phyloP scores from a whole-genome alignment of 2,797 vertebrate species.

The Periparus ater region DNA sequence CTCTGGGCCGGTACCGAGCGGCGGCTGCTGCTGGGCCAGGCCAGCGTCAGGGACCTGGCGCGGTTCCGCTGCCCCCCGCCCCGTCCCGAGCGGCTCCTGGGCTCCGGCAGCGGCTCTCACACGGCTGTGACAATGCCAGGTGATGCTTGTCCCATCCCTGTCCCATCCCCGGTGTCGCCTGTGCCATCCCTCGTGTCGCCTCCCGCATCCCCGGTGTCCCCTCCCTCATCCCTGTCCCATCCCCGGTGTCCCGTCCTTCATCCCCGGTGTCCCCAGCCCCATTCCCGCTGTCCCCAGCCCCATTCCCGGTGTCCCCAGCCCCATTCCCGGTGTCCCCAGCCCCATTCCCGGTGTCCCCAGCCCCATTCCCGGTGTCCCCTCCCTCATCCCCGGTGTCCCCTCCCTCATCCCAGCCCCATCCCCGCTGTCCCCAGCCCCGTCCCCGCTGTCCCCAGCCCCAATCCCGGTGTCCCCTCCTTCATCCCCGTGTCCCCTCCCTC shows the following conservation, averaged over 20 bases:
- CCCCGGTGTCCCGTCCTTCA: accelerated
- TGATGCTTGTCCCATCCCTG: not conserved
- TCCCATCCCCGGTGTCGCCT: too few species aligned
- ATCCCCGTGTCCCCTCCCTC: not conserved
- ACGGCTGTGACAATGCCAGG: not conserved
- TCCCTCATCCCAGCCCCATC: too few species aligned
- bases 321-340: too few species aligned
- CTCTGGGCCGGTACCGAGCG: slow-evolving; percentile 54
- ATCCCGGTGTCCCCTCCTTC: too few species aligned
- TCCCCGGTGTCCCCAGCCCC: too few species aligned
- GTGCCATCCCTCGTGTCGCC: too few species aligned
- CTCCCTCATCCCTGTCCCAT: too few species aligned
- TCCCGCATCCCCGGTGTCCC: too few species aligned
- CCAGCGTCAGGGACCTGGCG: slow-evolving; percentile 35
- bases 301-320: not conserved
- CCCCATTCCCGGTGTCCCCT: too few species aligned
- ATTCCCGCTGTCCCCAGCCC: too few species aligned
- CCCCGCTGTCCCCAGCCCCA: not conserved
- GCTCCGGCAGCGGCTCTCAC: accelerated
- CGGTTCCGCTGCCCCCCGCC: slow-evolving; percentile 57
- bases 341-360: too few species aligned
- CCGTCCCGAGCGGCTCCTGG: not conserved
- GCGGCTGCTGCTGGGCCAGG: slow-evolving; percentile 33
- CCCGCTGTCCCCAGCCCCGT: not conserved
- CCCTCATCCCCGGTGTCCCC: too few species aligned